Base-by-base conservation (phyloP, 2,888 invertebrate genomes). In the Oscheius myriophilus region DNA sequence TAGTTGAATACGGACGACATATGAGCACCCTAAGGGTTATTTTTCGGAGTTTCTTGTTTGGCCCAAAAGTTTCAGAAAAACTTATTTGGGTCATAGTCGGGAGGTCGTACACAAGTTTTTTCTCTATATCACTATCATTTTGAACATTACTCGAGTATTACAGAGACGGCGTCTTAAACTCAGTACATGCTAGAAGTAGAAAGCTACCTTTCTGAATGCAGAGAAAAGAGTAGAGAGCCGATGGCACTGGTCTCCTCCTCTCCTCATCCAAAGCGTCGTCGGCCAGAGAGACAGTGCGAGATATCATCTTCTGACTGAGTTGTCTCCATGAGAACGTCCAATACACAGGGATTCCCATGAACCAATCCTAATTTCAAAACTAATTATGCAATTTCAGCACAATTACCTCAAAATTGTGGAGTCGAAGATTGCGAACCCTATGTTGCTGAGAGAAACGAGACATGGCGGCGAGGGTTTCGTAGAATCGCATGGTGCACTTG, bases 251-350 rank as follows among this genome's bases (percentile, higher is more conserved):
- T 26, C 77, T 26, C 25, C 61, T 33, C n/a, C 25, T 25, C 43
- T 67, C 67, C 12, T 51, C 69, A 49, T 73, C 77, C 0, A 70
- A 68, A 12, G 21, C 57, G 62, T 77, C 77, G 16, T 71, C 77
- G 45, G 67, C 71, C 49, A 77, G 23, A 2, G 71, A 69, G n/a
- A 75, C 69, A 0, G 75, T 75, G 21, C 75, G 26, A 41, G 72
- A 33, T 11, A 66, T 72, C 76, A 76, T 76, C 43, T 70, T 59
- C 6, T 43, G 54, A 7, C 73, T 76, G 3, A 76, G 46, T 39
- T 74, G 71, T 12, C 76, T 12, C 76, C 76, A 76, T 0, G 74
- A 76, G 39, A 67, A 76, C n/a, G 74, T 74, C 76, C 76, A 76
- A 54, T 72, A 76, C 11, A 76, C 72, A 9, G 59, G 59, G 33